These are phyloP conservation scores for Drosophila pachea DNA, from an alignment of 1,140 invertebrate genomes.

Conservation along the genomic window DNA sequence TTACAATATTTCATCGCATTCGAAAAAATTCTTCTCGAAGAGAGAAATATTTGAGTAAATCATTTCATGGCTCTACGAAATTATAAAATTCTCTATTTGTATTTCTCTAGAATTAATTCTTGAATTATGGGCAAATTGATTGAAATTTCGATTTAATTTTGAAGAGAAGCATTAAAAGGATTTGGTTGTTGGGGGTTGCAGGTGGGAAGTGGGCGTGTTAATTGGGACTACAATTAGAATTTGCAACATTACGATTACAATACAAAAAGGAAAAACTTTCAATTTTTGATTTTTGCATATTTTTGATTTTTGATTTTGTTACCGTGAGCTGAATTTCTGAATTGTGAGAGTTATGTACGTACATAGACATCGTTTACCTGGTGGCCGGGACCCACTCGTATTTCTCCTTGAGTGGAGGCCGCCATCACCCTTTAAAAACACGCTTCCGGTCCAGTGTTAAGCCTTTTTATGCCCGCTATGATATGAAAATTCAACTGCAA, in stretches of 20 bases:
- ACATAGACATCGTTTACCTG: slow-evolving; percentile 88
- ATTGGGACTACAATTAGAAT: slow-evolving; percentile 57
- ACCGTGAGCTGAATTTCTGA: slow-evolving; percentile 79
- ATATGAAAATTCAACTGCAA: slow-evolving; percentile 77
- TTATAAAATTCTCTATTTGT: no score
- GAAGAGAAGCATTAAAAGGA: neutral
- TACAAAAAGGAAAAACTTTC: slow-evolving; percentile 37
- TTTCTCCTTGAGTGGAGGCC: slow-evolving; percentile 93
- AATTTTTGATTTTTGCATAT: slow-evolving; percentile 34
- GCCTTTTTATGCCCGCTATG: slow-evolving; percentile 78
- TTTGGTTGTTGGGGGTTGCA: neutral
- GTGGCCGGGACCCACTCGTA: slow-evolving; percentile 95
- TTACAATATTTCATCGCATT: no score
- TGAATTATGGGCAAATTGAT: slow-evolving; percentile 10
- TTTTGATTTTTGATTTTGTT: slow-evolving; percentile 72
- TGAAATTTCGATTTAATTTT: slow-evolving; percentile 15
- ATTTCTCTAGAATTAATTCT: neutral
- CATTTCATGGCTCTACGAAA: no score
- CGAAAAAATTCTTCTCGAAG: no score
- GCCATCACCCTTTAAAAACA: slow-evolving; percentile 79
- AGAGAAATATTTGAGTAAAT: no score
- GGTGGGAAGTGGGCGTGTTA: neutral
- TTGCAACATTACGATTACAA: slow-evolving; percentile 55
- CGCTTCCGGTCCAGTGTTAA: slow-evolving; percentile 79
- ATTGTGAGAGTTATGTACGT: slow-evolving; percentile 81